phyloP scores from a whole-genome alignment of 2,113 vertebrate genomes.

The Agapornis roseicollis region DNA sequence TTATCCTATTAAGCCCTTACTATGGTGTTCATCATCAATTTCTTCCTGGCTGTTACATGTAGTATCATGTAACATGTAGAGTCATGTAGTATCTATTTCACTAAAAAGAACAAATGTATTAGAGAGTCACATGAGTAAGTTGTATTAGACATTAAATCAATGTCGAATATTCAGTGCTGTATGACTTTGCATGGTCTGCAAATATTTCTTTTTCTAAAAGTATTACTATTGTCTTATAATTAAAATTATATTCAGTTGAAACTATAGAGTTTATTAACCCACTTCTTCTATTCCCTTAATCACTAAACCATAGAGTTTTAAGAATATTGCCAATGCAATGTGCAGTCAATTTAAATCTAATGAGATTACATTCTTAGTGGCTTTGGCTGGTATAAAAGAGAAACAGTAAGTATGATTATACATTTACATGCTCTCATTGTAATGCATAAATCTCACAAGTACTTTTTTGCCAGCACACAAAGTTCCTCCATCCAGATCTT shows the following conservation, averaged over 20 bases:
- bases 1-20: conserved; percentile 24
- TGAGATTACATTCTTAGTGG: conserved; percentile 44
- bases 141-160: not conserved
- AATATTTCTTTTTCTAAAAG: conserved; percentile 26
- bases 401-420: not conserved
- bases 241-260: conserved; percentile 3
- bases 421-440: conserved; percentile 14
- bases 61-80: not conserved
- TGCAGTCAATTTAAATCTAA: conserved; percentile 54
- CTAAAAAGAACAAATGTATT: not conserved
- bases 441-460: conserved; percentile 44
- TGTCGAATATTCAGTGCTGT: not conserved
- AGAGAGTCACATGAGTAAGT: not conserved
- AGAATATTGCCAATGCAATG: conserved; percentile 23
- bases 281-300: conserved; percentile 19
- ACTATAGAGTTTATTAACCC: conserved; percentile 6
- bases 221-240: not conserved
- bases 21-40: not conserved
- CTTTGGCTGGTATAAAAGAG: conserved; percentile 18
- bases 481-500: not conserved
- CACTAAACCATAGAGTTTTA: conserved; percentile 10
- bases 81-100: not conserved
- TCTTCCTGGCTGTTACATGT: not conserved
- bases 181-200: not conserved
- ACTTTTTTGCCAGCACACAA: not conserved